Conservation (phyloP, 2,888 invertebrate species). For the Gerris lacustris region DNA sequence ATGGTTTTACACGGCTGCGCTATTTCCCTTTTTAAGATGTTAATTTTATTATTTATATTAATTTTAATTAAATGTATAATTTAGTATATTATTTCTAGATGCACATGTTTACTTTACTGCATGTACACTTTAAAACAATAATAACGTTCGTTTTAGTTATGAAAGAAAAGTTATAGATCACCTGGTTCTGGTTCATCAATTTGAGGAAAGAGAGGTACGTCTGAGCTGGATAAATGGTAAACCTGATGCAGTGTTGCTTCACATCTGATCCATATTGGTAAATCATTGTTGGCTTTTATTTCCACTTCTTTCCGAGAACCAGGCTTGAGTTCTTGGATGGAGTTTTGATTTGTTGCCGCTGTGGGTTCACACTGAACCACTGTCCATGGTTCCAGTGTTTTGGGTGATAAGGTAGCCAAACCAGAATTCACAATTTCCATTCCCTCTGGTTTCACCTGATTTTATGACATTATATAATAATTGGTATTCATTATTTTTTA, state of each 20-base stretch:
- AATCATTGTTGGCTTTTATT: constrained; percentile 2
- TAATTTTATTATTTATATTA: no score
- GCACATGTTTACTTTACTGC: no score
- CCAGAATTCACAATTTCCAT: background rate
- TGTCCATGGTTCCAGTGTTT: background rate
- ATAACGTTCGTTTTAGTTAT: no score
- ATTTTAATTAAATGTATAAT: no score
- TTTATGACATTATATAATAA: background rate
- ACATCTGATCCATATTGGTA: constrained; percentile 19
- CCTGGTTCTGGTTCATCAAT: background rate
- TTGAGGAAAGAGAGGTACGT: constrained; percentile 34
- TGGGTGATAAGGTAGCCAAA: background rate
- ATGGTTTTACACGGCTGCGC: no score
- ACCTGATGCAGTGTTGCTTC: constrained; percentile 21
- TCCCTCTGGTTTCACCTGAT: background rate
- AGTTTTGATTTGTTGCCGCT: background rate
- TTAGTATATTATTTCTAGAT: no score
- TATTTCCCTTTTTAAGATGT: no score
- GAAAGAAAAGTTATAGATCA: no score
- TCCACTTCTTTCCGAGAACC: background rate
- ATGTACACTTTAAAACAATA: no score
- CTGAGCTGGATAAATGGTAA: constrained; percentile 20
- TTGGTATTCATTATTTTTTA: no score
- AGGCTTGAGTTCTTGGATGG: background rate
- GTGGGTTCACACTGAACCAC: background rate